Conservation (phyloP, 2,888 invertebrate genomes). For the Pterobdella sp. region DNA sequence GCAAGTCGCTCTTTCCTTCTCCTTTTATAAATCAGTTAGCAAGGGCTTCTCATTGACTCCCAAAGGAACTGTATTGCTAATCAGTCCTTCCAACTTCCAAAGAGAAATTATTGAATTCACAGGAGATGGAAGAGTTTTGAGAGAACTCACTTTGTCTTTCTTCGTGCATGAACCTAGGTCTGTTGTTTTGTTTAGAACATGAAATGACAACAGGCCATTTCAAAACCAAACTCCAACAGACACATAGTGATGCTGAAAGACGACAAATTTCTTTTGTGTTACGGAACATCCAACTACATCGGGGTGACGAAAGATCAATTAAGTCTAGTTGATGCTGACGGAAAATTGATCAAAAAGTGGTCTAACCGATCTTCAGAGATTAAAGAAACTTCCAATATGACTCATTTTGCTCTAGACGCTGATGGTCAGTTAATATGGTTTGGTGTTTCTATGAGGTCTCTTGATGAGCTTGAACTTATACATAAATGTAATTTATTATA, state of each 20-base stretch:
- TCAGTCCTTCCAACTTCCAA: slow-evolving; percentile 29
- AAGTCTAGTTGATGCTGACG: slow-evolving; percentile 17
- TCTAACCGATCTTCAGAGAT: background rate
- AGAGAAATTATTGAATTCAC: slow-evolving; percentile 26
- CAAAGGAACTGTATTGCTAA: slow-evolving; percentile 18
- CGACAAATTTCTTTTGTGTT: slow-evolving; percentile 19
- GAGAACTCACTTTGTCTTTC: slow-evolving; percentile 21
- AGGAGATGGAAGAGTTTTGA: slow-evolving; percentile 24
- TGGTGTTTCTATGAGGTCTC: background rate
- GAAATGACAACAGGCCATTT: background rate
- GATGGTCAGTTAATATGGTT: slow-evolving; percentile 5
- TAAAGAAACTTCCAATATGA: slow-evolving; percentile 19
- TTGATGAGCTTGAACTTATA: too few species aligned
- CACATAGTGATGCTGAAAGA: slow-evolving; percentile 22
- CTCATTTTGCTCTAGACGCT: slow-evolving; percentile 24
- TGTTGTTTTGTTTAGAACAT: background rate
- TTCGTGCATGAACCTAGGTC: slow-evolving; percentile 26
- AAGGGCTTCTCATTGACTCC: slow-evolving; percentile 27
- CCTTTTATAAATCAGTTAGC: slow-evolving; percentile 26
- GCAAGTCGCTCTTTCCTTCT: slow-evolving; percentile 25
- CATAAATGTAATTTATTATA: too few species aligned
- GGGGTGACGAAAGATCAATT: slow-evolving; percentile 27
- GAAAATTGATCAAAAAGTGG: slow-evolving; percentile 17
- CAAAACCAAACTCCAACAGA: slow-evolving; percentile 7
- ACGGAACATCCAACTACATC: slow-evolving; percentile 26